phyloP scores from a whole-genome alignment of 2,888 invertebrate species.

The Andrena fulva region DNA sequence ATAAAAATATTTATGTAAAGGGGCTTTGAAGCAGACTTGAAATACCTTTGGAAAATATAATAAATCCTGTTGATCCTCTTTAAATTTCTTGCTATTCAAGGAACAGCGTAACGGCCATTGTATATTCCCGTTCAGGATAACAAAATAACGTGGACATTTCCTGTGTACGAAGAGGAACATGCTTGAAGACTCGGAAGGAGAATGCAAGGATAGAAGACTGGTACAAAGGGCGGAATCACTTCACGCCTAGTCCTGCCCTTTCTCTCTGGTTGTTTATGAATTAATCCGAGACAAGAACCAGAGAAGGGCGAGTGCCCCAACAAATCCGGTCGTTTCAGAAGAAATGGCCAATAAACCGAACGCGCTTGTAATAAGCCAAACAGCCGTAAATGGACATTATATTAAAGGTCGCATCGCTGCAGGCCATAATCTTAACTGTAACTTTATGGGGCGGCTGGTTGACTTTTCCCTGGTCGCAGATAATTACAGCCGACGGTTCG shows the following conservation, averaged over 20 bases:
- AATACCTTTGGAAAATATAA: neutral
- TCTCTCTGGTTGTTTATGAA: conserved; percentile 33
- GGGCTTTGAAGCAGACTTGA: too few relatives aligned
- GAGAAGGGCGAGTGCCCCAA: neutral
- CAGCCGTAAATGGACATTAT: conserved; percentile 71
- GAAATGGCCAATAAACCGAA: conserved; percentile 67
- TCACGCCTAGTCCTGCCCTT: conserved; percentile 2
- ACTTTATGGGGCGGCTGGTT: conserved; percentile 60
- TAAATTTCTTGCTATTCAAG: too few relatives aligned
- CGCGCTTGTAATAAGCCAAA: conserved; percentile 69
- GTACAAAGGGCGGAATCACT: neutral
- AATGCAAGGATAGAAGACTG: neutral
- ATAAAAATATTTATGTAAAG: too few relatives aligned
- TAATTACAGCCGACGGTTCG: conserved; percentile 19
- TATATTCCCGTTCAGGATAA: neutral
- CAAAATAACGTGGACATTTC: neutral
- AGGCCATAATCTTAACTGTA: conserved; percentile 55
- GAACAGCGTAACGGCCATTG: neutral
- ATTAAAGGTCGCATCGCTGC: conserved; percentile 64
- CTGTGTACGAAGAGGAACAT: neutral
- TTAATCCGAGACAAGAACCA: conserved; percentile 30
- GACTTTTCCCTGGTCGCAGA: conserved; percentile 57
- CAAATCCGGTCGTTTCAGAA: conserved; percentile 43
- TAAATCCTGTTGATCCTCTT: neutral
- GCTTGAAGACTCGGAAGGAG: neutral